These are phyloP conservation scores for Ceyx melanurus DNA, from an alignment of 2,113 vertebrate species.

Conservation along the genomic window DNA sequence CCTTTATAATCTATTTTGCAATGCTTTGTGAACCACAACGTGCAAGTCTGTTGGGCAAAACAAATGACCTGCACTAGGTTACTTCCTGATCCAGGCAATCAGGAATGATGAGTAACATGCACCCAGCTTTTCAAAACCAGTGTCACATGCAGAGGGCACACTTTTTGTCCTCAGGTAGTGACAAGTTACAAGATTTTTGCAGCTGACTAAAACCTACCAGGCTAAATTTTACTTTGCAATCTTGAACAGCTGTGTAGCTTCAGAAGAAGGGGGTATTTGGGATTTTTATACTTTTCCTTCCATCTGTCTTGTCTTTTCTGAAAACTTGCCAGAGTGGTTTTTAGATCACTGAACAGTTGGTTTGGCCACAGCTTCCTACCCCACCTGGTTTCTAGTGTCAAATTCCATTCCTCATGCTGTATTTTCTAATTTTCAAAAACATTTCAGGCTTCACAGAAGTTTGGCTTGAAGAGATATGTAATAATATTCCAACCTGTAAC, in stretches of 20 bases:
- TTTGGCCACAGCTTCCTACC: neutral
- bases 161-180: neutral
- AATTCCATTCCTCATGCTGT: neutral
- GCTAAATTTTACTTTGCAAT: neutral
- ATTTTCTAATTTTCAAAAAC: neutral
- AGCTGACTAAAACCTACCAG: neutral
- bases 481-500: neutral
- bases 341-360: neutral
- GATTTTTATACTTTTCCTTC: neutral
- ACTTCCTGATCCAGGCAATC: neutral
- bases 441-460: neutral
- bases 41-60: neutral
- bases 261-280: neutral
- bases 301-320: neutral
- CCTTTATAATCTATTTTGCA: neutral
- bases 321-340: neutral
- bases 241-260: neutral
- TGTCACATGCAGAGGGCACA: neutral
- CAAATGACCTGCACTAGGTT: neutral
- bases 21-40: neutral
- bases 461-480: neutral
- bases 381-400: neutral
- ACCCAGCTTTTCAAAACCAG: neutral
- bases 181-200: neutral
- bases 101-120: neutral